A percentile compares a stretch with the other conserved stretches of the same genome.
Evolutionary conservation across 1,140 invertebrate species (phyloP).

Genomic region (Phthorimaea operculella): DNA sequence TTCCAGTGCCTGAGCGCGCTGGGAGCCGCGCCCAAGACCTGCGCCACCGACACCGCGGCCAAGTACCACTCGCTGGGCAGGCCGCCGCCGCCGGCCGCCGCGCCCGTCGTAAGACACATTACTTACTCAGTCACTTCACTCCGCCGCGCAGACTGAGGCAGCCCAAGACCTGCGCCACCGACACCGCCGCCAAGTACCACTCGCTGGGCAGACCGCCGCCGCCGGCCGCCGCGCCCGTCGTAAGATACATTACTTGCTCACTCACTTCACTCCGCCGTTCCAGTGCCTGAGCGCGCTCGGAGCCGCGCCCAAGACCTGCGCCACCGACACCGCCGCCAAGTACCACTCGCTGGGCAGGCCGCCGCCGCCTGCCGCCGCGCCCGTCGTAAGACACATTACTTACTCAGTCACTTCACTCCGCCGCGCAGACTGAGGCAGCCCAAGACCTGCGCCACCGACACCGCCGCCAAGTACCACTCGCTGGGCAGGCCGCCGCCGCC

Average conservation of each 20-base stretch:
- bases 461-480: slow-evolving; percentile 44
- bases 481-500: slow-evolving; percentile 35
- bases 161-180: slow-evolving; percentile 39
- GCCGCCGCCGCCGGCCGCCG: slow-evolving; percentile 22
- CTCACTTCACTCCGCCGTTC: slow-evolving; percentile 78
- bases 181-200: slow-evolving; percentile 42
- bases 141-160: slow-evolving; percentile 66
- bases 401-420: no score
- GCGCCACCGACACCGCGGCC: slow-evolving; percentile 24
- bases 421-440: slow-evolving; percentile 68
- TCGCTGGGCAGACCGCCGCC: slow-evolving; percentile 41
- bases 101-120: slow-evolving; percentile 18
- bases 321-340: slow-evolving; percentile 22
- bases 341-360: slow-evolving; percentile 49
- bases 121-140: no score
- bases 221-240: slow-evolving; percentile 15
- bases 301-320: slow-evolving; percentile 65
- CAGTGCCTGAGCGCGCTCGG: slow-evolving; percentile 82
- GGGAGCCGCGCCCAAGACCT: slow-evolving; percentile 70
- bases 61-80: slow-evolving; percentile 47
- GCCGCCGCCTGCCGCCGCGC: slow-evolving; percentile 18
- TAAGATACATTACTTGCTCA: slow-evolving; percentile 13
- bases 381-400: slow-evolving; percentile 17
- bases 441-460: slow-evolving; percentile 20
- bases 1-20: slow-evolving; percentile 83